Evolutionary conservation across 2,113 vertebrate genomes (phyloP), one percentile per base, ranked within the genome.

Genomic region (Oncorhynchus tshawytscha): DNA sequence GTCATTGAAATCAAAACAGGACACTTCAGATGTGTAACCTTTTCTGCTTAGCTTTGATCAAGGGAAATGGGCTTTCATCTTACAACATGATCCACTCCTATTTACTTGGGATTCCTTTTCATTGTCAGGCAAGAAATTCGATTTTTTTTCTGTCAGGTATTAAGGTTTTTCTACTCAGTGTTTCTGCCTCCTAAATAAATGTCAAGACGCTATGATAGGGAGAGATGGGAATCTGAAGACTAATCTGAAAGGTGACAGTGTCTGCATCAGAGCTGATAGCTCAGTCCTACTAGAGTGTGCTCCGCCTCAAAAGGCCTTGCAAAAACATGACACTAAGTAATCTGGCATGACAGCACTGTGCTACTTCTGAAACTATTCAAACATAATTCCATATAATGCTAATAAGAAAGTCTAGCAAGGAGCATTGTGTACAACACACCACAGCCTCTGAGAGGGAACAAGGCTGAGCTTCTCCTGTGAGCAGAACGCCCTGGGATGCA

Each of bases 131-230:
- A 62, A 48, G 59, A 22, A 76, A 78, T 75, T 72, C 81, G 1
- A 5, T 54, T 51, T 54, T 4, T 51, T 16, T 51, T 16, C 51
- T 54, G 51, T 54, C 51, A 54, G 4, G 51, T 54, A 54, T 18
- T 15, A 54, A 54, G 51, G 16, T 54, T 54, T 54, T 54, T 5
- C 51, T 54, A 5, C 51, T 54, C 51, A 5, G 51, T 54, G 16
- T 54, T 54, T 87, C 89, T 77, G 75, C 84, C 85, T 88, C 75
- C 81, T 86, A 88, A 83, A 79, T 83, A 90, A 91, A 92, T 91
- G 89, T 91, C 88, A 90, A 84, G 85, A 80, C 74, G 82, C 70
- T 59, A 66, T 83, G 87, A 85, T 85, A 82, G 81, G 74, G 76
- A 73, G 69, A 83, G 84, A 89, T 84, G 81, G 74, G 82, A 86